Evolutionary conservation across 53 echinoderm and acorn worm genomes (phyloP).

Genomic region (Hippasteria phrygiana): DNA sequence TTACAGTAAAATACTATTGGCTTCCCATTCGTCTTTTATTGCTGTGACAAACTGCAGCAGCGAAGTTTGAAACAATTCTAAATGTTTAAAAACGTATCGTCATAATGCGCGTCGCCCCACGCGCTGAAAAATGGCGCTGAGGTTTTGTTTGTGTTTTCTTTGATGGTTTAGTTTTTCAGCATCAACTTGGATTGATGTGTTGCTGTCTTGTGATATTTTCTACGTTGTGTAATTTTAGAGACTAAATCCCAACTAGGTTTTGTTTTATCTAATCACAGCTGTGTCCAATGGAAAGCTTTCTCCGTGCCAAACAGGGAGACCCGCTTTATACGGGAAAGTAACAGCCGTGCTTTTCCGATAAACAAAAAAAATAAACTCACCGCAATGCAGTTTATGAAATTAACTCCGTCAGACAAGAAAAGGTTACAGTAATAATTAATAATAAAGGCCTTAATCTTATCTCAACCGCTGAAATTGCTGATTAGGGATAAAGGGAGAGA

Average conservation of each 20-base stretch:
- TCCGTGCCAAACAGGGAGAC: background rate
- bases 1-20: too few relatives aligned
- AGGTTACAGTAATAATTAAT: background rate
- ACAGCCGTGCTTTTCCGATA: conserved; percentile 15
- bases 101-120: background rate
- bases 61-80: too few relatives aligned
- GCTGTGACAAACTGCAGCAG: too few relatives aligned
- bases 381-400: background rate
- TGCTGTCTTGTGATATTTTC: background rate
- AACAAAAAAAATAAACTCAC: background rate
- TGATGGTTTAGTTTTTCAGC: background rate
- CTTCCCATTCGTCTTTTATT: too few relatives aligned
- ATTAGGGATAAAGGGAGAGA: background rate
- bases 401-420: background rate
- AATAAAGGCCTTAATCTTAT: background rate
- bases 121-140: background rate
- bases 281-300: background rate
- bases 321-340: background rate
- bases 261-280: conserved; percentile 52
- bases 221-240: background rate
- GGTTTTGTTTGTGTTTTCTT: background rate
- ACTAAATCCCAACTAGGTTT: background rate
- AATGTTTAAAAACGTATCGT: too few relatives aligned
- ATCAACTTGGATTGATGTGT: background rate
- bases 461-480: background rate